Percentiles rank a stretch among this genome's conserved stretches.
phyloP scores from a whole-genome alignment of 2,797 vertebrate species.

The Alcedo quadribrachys region DNA sequence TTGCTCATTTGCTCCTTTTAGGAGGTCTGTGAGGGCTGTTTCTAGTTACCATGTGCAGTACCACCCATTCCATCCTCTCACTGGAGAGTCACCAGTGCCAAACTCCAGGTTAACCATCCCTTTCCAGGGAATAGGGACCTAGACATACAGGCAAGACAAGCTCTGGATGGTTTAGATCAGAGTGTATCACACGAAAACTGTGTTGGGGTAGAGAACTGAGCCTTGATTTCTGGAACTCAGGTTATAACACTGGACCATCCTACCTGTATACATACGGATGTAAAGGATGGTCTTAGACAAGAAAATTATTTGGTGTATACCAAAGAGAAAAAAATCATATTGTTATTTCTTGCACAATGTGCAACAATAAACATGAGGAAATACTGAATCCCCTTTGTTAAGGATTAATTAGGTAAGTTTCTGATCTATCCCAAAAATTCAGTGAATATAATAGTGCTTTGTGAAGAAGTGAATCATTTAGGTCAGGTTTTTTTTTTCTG shows the following conservation, averaged over 20 bases:
- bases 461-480: not conserved
- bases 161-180: not conserved
- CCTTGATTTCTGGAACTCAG: not conserved
- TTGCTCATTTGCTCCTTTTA: not conserved
- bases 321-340: not conserved
- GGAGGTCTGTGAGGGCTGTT: not conserved
- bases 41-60: not conserved
- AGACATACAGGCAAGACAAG: not conserved
- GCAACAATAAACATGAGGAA: not conserved
- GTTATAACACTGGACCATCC: not conserved
- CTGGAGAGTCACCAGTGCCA: not conserved
- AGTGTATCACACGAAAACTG: not conserved
- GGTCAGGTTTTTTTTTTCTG: not conserved
- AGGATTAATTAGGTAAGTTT: not conserved
- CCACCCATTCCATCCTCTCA: not conserved
- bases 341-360: not conserved
- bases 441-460: not conserved
- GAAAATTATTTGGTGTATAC: not conserved
- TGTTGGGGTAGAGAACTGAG: not conserved
- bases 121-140: not conserved
- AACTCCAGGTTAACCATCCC: not conserved
- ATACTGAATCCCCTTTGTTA: not conserved
- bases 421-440: not conserved
- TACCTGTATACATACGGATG: accelerated
- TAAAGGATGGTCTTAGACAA: not conserved